phyloP scores from a whole-genome alignment of 2,113 vertebrate genomes.

The Crotalus horridus region DNA sequence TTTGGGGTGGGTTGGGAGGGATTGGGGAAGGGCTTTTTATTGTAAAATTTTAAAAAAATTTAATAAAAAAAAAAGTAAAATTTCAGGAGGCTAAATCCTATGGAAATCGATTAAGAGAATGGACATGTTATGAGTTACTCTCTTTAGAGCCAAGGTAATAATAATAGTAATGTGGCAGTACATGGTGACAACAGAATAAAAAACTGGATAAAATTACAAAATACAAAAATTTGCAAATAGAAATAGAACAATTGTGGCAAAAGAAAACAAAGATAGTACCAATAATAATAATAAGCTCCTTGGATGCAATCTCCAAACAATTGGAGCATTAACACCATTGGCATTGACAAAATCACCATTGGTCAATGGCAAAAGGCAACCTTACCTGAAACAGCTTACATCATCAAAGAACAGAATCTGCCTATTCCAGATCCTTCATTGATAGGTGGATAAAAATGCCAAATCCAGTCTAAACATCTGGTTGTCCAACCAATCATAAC shows the following conservation, averaged over 20 bases:
- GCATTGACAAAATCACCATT: neutral
- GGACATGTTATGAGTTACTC: neutral
- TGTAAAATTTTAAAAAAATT: too few relatives aligned
- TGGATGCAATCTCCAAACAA: neutral
- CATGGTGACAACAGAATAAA: neutral
- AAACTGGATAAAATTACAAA: neutral
- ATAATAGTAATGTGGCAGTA: neutral
- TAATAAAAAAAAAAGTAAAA: neutral
- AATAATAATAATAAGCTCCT: neutral
- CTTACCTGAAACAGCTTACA: neutral
- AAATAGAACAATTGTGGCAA: neutral
- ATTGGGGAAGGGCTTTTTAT: too few relatives aligned
- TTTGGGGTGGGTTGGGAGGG: too few relatives aligned
- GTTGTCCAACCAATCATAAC: neutral
- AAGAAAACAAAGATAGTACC: neutral
- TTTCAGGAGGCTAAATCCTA: neutral
- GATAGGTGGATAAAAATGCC: neutral
- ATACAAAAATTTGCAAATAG: neutral
- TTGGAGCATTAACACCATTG: neutral
- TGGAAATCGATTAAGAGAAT: neutral
- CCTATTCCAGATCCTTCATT: neutral
- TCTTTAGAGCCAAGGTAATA: neutral
- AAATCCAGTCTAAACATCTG: neutral
- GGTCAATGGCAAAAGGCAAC: neutral
- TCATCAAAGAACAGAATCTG: neutral